Base-by-base conservation (phyloP, 2,113 vertebrate genomes). In the Nibea albiflora region DNA sequence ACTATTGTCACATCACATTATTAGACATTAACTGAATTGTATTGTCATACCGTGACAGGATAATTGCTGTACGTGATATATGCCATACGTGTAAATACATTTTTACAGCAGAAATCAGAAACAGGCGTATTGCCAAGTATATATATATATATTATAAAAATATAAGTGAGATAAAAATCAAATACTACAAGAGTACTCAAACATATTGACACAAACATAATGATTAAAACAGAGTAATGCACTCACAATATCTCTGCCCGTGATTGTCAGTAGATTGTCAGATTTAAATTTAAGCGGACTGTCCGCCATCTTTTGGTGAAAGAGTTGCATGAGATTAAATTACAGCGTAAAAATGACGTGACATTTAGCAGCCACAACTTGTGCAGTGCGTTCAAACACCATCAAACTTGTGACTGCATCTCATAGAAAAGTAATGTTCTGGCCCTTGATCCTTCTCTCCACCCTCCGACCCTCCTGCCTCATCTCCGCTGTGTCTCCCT, bases 381-480 rank as follows among this genome's bases (percentile, higher is more conserved):
- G 60, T 8, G 53, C 60, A 44, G 26, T 69, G 22, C 57, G 67
- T 57, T 74, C n/a, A 84, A 19, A 58, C 63, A 49, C 50, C 10
- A 58, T 65, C 7, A 65, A 50, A 58, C 50, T 11, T 52, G 12
- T 74, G 26, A 88, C 16, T 76, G 70, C 47, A 57, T 70, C 76
- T 81, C 14, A 28, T 74, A 42, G 77, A 58, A 85, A 83, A 85
- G 77, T 70, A 66, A 22, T 26, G 69, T 77, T 22, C 73, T 31
- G 63, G 66, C 42, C 54, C 74, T 82, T 74, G 65, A 76, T 84
- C 47, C 73, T 80, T 58, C 73, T 57, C 39, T 76, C 68, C 85
- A 68, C 66, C 83, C 78, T 79, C 35, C 42, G 20, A 78, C 63
- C 65, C 16, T 81, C 85, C 80, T 84, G 85, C 86, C 88, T 88